phyloP scores from a whole-genome alignment of 2,888 invertebrate species.

The Strigamia transsilvanica region DNA sequence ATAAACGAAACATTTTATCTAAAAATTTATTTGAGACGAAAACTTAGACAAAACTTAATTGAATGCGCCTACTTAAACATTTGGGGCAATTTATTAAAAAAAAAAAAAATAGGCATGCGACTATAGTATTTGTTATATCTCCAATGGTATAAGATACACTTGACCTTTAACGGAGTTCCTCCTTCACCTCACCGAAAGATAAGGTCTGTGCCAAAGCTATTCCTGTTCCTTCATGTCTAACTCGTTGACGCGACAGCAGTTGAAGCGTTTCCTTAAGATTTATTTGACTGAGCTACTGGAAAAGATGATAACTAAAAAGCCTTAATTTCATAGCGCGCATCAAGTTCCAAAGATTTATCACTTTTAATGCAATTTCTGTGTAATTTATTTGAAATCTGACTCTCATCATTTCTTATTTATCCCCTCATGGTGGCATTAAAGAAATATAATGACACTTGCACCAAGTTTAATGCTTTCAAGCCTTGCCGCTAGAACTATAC shows the following conservation, averaged over 20 bases:
- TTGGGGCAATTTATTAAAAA: too few relatives aligned
- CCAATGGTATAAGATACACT: background rate
- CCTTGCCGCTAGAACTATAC: background rate
- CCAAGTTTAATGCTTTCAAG: background rate
- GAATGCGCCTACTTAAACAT: too few relatives aligned
- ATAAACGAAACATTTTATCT: too few relatives aligned
- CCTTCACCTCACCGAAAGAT: background rate
- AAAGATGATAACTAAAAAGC: constrained; percentile 1
- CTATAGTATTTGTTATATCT: too few relatives aligned
- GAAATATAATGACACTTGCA: constrained; percentile 1
- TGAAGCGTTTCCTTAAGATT: background rate
- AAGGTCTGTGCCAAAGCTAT: background rate
- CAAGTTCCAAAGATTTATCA: constrained; percentile 25
- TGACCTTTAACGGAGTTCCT: background rate
- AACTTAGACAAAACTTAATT: too few relatives aligned
- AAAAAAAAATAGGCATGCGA: too few relatives aligned
- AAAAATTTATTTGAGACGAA: too few relatives aligned
- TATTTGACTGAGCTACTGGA: background rate
- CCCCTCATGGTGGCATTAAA: background rate
- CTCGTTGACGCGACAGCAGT: constrained; percentile 19
- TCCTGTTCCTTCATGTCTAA: background rate
- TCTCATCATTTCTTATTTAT: constrained; percentile 23
- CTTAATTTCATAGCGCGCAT: constrained; percentile 10
- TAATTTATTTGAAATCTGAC: constrained; percentile 21
- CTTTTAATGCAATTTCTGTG: background rate